Conservation (phyloP, 2,113 vertebrate species). For the Gobius niger region DNA sequence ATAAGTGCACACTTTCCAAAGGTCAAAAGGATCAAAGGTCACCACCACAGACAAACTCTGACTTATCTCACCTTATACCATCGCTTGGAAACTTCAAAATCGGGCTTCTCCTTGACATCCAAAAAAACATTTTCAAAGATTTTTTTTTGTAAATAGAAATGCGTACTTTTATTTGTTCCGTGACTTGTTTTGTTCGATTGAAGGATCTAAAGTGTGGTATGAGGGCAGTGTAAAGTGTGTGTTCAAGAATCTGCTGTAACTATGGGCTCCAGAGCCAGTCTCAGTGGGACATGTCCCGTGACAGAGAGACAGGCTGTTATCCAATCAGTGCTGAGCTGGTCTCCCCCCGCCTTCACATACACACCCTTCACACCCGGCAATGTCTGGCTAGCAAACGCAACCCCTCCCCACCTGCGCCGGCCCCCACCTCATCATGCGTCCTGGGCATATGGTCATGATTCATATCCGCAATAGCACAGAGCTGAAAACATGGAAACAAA, state of each 20-base stretch:
- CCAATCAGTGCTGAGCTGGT: slow-evolving; percentile 14
- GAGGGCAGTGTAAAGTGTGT: too few relatives aligned
- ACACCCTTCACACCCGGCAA: slow-evolving; percentile 44
- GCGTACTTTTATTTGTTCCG: too few relatives aligned
- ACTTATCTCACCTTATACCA: too few relatives aligned
- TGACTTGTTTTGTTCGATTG: too few relatives aligned
- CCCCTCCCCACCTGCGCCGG: slow-evolving; percentile 35
- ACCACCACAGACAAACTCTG: too few relatives aligned
- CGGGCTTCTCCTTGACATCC: too few relatives aligned
- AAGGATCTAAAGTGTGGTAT: too few relatives aligned
- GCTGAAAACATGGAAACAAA: slow-evolving; percentile 21
- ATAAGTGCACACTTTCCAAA: too few relatives aligned
- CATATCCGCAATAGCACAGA: slow-evolving; percentile 34
- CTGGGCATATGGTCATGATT: slow-evolving; percentile 66
- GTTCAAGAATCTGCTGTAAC: not conserved
- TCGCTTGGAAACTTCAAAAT: too few relatives aligned
- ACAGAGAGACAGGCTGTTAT: slow-evolving; percentile 40
- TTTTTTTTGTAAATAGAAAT: too few relatives aligned
- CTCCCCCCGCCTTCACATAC: not conserved
- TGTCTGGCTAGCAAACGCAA: slow-evolving; percentile 34
- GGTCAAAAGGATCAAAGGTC: too few relatives aligned
- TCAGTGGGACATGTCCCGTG: slow-evolving; percentile 73
- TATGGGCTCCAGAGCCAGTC: slow-evolving; percentile 45
- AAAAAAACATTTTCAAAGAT: too few relatives aligned
- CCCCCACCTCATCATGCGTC: slow-evolving; percentile 48